phyloP scores from a whole-genome alignment of 2,888 invertebrate species.

The Kuschelorhynchus macadamiae region DNA sequence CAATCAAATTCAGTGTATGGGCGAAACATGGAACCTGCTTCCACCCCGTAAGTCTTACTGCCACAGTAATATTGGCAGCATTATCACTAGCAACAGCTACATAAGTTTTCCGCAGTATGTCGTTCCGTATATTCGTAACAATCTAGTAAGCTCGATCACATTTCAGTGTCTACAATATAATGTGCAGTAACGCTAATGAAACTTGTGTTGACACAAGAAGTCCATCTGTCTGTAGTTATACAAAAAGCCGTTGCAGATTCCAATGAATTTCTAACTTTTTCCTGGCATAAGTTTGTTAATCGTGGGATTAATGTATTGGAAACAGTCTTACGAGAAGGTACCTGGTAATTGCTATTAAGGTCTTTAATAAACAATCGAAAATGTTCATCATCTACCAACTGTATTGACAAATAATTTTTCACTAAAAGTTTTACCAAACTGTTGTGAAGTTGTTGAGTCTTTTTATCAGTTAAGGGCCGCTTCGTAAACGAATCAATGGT shows the following conservation, averaged over 20 bases:
- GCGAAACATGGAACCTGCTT: too few species aligned
- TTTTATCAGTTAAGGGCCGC: conserved; percentile 23
- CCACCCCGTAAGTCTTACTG: too few species aligned
- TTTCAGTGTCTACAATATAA: too few species aligned
- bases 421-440: background rate
- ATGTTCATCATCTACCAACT: conserved; percentile 37
- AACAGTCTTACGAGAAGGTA: conserved; percentile 25
- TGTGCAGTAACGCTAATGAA: too few species aligned
- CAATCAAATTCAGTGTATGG: too few species aligned
- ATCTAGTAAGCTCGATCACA: too few species aligned
- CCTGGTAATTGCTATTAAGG: conserved; percentile 27
- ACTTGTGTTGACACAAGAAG: too few species aligned
- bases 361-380: conserved; percentile 26
- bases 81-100: too few species aligned
- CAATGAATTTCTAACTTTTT: conserved; percentile 6
- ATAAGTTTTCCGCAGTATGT: too few species aligned
- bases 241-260: conserved; percentile 4
- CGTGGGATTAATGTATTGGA: conserved; percentile 19
- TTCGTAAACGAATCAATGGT: conserved; percentile 17
- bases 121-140: too few species aligned
- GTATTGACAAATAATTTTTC: conserved; percentile 17
- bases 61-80: too few species aligned
- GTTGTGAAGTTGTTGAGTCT: conserved; percentile 18
- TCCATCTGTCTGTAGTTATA: too few species aligned
- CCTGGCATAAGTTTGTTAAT: conserved; percentile 2